A percentile compares a stretch with the other conserved stretches of the same genome.
phyloP scores from a whole-genome alignment of 2,797 vertebrate genomes.

The Graptemys geographica region DNA sequence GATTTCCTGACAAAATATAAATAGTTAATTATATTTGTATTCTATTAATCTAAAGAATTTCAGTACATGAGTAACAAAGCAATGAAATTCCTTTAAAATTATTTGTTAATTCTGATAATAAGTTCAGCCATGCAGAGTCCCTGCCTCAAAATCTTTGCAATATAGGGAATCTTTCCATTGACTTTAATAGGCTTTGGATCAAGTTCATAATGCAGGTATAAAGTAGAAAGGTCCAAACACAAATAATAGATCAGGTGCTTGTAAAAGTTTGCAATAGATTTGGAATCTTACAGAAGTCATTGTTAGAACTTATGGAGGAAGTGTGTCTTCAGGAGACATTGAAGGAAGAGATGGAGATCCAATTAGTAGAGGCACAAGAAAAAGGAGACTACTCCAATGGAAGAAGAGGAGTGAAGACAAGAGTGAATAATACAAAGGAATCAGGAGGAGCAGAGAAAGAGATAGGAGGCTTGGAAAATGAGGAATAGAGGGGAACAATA shows the following conservation, averaged over 20 bases:
- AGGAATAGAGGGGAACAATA: neutral
- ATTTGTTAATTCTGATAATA: neutral
- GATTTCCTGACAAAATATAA: constrained; percentile 71
- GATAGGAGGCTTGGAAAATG: neutral
- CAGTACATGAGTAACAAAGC: neutral
- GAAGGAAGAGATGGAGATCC: neutral
- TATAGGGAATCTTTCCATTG: neutral
- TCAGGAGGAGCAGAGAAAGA: neutral
- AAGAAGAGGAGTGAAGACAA: neutral
- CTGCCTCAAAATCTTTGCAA: neutral
- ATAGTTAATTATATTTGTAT: neutral
- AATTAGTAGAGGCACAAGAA: neutral
- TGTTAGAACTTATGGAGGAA: neutral
- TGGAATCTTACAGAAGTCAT: neutral
- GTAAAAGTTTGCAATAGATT: neutral
- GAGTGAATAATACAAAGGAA: neutral
- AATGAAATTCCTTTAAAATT: neutral
- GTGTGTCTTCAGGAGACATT: neutral
- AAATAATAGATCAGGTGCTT: neutral
- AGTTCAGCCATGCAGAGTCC: neutral
- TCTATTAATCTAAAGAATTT: neutral
- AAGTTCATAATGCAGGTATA: neutral
- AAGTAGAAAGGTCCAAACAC: neutral
- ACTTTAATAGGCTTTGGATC: neutral
- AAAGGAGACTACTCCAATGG: neutral